phyloP scores from a whole-genome alignment of 2,797 vertebrate species.

The Syncerus caffer region DNA sequence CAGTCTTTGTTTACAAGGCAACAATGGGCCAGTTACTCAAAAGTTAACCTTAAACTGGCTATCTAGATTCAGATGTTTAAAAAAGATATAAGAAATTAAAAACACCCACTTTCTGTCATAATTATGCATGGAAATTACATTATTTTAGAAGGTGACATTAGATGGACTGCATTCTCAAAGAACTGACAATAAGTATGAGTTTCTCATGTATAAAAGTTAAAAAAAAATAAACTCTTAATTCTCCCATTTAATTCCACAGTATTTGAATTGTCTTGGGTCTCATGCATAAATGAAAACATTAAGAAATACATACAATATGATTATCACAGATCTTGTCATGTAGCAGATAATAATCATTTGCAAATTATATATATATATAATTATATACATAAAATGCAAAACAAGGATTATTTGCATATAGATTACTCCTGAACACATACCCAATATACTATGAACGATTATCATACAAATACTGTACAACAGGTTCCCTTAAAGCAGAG shows the following conservation, averaged over 20 bases:
- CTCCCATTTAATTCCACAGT: neutral
- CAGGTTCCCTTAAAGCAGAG: neutral
- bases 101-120: neutral
- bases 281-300: conserved; percentile 11
- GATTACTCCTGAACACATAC: neutral
- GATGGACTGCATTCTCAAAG: neutral
- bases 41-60: conserved; percentile 15
- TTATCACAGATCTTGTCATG: neutral
- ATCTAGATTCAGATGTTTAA: conserved; percentile 3
- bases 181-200: neutral
- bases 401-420: neutral
- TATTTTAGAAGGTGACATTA: conserved; percentile 1
- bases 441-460: neutral
- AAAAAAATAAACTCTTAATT: conserved; percentile 32
- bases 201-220: neutral
- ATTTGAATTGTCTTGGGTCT: neutral
- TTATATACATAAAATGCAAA: neutral
- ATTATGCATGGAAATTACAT: conserved; percentile 9
- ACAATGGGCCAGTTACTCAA: neutral
- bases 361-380: neutral
- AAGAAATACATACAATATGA: neutral
- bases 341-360: neutral
- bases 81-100: conserved; percentile 9
- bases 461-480: neutral
- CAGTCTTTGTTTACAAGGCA: neutral